Evolutionary conservation across 2,797 vertebrate species (phyloP).

Genomic region (Ctenosaura bakeri): DNA sequence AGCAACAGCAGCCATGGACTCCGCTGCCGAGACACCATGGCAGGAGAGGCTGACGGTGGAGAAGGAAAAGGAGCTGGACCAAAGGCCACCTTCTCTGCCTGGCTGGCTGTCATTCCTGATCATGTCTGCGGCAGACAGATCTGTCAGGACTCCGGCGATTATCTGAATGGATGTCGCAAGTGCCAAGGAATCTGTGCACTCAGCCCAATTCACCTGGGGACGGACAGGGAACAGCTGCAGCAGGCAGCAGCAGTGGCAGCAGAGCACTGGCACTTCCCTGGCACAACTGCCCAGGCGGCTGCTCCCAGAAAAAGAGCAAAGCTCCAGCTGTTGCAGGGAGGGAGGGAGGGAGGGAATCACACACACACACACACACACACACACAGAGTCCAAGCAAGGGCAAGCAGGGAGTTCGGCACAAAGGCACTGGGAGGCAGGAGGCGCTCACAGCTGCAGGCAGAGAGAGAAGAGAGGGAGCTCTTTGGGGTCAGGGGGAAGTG

Average conservation of each 20-base stretch:
- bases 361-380: too few species aligned
- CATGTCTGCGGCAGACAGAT: neutral
- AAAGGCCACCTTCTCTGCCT: neutral
- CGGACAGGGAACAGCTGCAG: neutral
- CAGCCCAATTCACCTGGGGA: neutral
- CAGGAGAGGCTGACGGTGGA: too few species aligned
- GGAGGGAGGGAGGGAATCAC: too few species aligned
- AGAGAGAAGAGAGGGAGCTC: neutral
- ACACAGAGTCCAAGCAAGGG: too few species aligned
- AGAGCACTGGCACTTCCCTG: neutral
- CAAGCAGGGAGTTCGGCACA: neutral
- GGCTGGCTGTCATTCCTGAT: neutral
- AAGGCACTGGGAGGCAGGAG: neutral
- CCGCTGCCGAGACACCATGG: too few species aligned
- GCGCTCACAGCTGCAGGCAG: too few species aligned
- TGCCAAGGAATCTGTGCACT: neutral
- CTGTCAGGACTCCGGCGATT: conserved; percentile 1
- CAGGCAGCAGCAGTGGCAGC: neutral
- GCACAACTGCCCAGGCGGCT: neutral
- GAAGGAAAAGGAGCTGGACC: neutral
- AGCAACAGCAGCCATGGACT: too few species aligned
- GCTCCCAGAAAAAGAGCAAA: neutral
- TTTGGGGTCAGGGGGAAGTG: too few species aligned
- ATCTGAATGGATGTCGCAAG: conserved; percentile 2
- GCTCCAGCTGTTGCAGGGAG: neutral